A percentile compares a stretch with the other conserved stretches of the same genome.
These are phyloP conservation scores for Linurgus olivaceus DNA, from an alignment of 2,797 vertebrate species.

Conservation along the genomic window DNA sequence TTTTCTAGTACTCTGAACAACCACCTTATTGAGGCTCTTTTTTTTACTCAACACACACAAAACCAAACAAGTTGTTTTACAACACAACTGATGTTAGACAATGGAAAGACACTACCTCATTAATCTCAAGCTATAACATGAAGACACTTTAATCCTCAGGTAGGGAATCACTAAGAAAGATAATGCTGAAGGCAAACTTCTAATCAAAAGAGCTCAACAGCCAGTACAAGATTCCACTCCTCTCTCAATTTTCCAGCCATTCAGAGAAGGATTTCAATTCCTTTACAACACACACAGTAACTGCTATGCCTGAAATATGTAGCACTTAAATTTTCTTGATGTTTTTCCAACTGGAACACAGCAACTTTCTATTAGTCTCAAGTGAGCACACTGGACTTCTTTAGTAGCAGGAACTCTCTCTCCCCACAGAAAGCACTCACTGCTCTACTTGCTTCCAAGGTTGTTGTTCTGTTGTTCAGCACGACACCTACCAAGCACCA, in stretches of 20 bases:
- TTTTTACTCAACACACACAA: accelerated
- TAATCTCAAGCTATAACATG: background rate
- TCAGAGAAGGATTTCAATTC: background rate
- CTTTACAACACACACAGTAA: background rate
- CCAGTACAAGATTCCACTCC: background rate
- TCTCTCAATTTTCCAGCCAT: background rate
- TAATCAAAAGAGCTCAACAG: background rate
- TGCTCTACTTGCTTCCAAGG: background rate
- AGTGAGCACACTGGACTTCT: background rate
- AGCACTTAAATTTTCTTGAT: background rate
- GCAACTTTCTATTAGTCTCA: background rate
- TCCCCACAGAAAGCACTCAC: background rate
- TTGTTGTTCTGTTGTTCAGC: accelerated
- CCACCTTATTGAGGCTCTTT: background rate
- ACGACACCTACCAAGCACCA: background rate
- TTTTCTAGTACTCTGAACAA: background rate
- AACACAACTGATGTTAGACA: background rate
- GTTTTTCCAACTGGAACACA: background rate
- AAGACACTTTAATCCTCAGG: background rate
- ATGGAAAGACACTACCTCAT: background rate
- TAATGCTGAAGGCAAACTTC: background rate
- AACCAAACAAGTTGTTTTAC: background rate
- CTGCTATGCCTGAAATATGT: background rate
- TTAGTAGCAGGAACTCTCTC: background rate
- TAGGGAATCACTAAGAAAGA: background rate